Conservation (phyloP, 2,113 vertebrate species). For the Alethe diademata region DNA sequence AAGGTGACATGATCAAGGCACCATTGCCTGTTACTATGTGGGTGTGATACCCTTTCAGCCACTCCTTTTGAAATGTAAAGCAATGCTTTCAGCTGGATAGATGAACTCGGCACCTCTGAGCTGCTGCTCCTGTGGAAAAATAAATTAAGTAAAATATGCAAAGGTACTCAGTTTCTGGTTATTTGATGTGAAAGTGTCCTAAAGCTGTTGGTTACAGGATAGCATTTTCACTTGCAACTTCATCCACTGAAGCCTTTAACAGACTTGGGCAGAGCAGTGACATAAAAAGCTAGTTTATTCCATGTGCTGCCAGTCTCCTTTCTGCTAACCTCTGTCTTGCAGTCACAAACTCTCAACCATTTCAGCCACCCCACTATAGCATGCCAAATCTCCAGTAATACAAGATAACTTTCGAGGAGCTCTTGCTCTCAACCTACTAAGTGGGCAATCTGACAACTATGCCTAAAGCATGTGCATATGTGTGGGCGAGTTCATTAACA, state of each 20-base stretch:
- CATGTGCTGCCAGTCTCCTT: neutral
- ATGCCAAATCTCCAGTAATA: neutral
- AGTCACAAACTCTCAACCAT: neutral
- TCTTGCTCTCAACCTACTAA: neutral
- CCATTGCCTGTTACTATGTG: neutral
- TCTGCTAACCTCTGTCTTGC: neutral
- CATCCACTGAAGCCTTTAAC: neutral
- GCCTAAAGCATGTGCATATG: neutral
- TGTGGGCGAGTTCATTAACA: constrained; percentile 30
- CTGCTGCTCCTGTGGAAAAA: neutral
- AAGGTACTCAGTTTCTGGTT: neutral
- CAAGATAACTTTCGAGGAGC: neutral
- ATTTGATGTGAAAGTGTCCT: neutral
- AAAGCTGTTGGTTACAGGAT: neutral
- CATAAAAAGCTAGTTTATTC: neutral
- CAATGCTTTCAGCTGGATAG: neutral
- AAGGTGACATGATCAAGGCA: neutral
- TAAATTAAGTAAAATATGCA: neutral
- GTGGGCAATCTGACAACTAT: neutral
- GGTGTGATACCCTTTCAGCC: neutral
- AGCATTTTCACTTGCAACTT: neutral
- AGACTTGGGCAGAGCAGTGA: neutral
- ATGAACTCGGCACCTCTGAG: neutral
- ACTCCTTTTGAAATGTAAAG: neutral
- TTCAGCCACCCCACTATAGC: neutral